Evolutionary conservation across 1,140 invertebrate genomes (phyloP).

Genomic region (Brachionus koreanus): DNA sequence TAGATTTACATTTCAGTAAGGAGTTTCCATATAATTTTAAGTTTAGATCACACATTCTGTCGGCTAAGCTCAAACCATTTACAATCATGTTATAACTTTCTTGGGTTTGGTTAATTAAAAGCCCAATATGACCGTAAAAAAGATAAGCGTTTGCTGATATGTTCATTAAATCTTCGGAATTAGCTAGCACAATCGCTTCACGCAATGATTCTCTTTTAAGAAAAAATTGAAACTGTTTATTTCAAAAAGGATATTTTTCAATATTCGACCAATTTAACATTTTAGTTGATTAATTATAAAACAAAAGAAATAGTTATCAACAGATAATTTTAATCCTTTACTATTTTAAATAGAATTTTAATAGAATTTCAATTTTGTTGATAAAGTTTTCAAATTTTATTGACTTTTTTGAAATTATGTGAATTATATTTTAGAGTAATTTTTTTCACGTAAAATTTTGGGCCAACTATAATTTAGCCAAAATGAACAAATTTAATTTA

Average conservation of each 20-base stretch:
- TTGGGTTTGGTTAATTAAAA: constrained; percentile 23
- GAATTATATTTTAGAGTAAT: too few relatives aligned
- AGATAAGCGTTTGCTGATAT: constrained; percentile 8
- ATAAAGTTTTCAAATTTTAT: too few relatives aligned
- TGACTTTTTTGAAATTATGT: too few relatives aligned
- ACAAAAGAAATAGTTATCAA: too few relatives aligned
- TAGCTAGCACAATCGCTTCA: constrained; percentile 32
- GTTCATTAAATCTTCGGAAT: constrained; percentile 25
- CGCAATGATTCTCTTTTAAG: not conserved
- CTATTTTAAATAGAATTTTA: too few relatives aligned
- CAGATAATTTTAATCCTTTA: too few relatives aligned
- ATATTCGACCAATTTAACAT: too few relatives aligned
- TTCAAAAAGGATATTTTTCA: not conserved
- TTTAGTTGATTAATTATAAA: too few relatives aligned
- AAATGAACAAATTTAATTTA: too few relatives aligned
- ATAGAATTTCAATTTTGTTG: too few relatives aligned
- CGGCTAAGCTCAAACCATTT: constrained; percentile 17
- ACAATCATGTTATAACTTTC: constrained; percentile 8
- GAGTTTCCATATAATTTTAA: constrained; percentile 28
- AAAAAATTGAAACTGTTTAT: not conserved
- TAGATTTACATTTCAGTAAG: not conserved
- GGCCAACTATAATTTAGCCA: too few relatives aligned
- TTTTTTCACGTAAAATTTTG: too few relatives aligned
- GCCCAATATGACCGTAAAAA: constrained; percentile 11
- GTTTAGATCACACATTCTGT: constrained; percentile 24